Evolutionary conservation across 2,113 vertebrate species (phyloP), one percentile per base, ranked within the genome.

Genomic region (Phrynocephalus versicolor): DNA sequence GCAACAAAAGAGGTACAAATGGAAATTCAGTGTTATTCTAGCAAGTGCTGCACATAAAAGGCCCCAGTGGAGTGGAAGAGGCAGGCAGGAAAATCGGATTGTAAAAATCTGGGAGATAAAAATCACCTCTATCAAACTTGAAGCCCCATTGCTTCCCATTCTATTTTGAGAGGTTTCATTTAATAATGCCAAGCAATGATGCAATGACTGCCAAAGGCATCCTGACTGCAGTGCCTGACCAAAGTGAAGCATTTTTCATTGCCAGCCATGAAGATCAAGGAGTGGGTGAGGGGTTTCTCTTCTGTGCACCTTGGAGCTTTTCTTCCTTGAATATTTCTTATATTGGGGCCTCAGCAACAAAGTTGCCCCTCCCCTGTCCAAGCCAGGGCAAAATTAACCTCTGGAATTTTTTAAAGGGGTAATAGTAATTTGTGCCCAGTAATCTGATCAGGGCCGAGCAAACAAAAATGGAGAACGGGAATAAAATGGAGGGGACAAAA

Each of bases 101-200:
- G 89, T 92, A 88, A 94, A 94, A 92, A 33, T 87, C 84, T 88
- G 30, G 23, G 60, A 87, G 88, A 90, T 94, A 91, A 89, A 95
- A 88, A 88, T 92, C 91, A 88, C 62, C 88, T 88, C 82, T 92
- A 88, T 89, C 84, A 91, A 93, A 92, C 84, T 77, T 0, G 51
- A 93, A 90, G 85, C 88, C 73, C 93, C 87, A 88, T 88, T 77
- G 84, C 87, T 90, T 93, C 77, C 85, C 92, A 93, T 92, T 87
- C 88, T 88, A 55, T 94, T 92, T 93, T 87, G 89, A 89, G 91
- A 89, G 91, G 74, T 80, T 84, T 79, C 85, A 88, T 90, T 89
- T 89, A 92, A 92, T 91, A 86, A 88, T 89, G 84, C 71, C 89
- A 89, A 81, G 85, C 91, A 93, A 89, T 86, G 89, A 91, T 87